phyloP scores from a whole-genome alignment of 2,113 vertebrate species.

The Rhipidura dahli region DNA sequence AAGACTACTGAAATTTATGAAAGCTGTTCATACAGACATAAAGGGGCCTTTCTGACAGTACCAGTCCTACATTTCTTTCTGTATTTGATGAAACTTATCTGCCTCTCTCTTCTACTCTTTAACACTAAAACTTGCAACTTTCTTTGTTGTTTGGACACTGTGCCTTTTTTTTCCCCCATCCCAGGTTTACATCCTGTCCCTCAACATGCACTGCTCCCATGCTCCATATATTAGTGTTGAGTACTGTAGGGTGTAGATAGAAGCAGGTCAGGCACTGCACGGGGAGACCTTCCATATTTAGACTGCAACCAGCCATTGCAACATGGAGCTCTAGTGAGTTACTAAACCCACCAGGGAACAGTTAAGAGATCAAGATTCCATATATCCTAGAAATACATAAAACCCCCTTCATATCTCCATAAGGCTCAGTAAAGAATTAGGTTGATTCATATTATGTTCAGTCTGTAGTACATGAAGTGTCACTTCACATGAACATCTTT shows the following conservation, averaged over 20 bases:
- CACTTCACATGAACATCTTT: neutral
- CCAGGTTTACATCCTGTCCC: neutral
- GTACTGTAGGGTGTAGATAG: neutral
- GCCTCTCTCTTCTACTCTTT: neutral
- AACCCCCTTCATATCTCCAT: neutral
- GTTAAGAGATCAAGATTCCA: neutral
- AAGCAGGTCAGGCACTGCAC: neutral
- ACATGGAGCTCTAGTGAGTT: neutral
- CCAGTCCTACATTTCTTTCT: neutral
- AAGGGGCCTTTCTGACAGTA: neutral
- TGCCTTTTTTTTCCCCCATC: accelerated
- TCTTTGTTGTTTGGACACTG: neutral
- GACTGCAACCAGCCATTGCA: neutral
- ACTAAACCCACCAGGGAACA: neutral
- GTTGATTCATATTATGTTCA: neutral
- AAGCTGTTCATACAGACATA: neutral
- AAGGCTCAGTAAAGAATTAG: neutral
- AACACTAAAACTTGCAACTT: neutral
- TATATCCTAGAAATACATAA: neutral
- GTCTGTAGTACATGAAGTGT: neutral
- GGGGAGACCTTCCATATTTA: neutral
- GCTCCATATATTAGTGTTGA: neutral
- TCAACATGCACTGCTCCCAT: accelerated
- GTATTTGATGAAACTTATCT: neutral
- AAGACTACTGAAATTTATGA: neutral